These are phyloP conservation scores for Paramormyrops kingsleyae DNA, from an alignment of 2,113 vertebrate species.

Conservation along the genomic window DNA sequence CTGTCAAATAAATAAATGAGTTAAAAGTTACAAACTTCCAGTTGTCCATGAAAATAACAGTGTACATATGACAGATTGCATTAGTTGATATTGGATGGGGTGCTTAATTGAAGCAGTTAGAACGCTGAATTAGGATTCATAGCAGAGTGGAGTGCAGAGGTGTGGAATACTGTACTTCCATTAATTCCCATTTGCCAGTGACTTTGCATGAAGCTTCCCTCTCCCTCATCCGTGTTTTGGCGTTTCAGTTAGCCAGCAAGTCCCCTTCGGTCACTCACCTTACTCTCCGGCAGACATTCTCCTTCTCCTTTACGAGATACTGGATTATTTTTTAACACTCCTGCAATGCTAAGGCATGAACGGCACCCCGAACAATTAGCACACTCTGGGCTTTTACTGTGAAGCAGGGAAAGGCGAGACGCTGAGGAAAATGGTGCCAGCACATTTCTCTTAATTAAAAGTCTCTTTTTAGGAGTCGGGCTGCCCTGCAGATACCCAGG, in stretches of 20 bases:
- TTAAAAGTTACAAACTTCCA: not conserved
- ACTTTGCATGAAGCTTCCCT: not conserved
- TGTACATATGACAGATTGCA: not conserved
- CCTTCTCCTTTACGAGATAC: not conserved
- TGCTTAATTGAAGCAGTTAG: not conserved
- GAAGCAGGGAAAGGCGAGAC: not conserved
- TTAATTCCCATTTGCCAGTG: not conserved
- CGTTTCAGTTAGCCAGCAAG: not conserved
- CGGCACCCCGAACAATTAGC: not conserved
- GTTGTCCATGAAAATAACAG: not conserved
- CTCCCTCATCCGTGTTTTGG: not conserved
- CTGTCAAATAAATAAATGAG: not conserved
- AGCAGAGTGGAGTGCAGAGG: not conserved
- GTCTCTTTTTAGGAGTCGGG: not conserved
- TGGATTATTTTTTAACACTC: not conserved
- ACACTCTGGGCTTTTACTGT: not conserved
- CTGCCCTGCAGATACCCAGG: not conserved
- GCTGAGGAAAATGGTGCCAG: not conserved
- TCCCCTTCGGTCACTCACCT: not conserved
- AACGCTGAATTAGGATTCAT: not conserved
- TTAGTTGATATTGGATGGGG: not conserved
- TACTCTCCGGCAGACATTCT: not conserved
- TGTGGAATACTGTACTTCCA: not conserved
- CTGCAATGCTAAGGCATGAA: not conserved
- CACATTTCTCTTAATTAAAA: conserved; percentile 8